A percentile compares a stretch with the other conserved stretches of the same genome.
phyloP scores from a whole-genome alignment of 2,888 invertebrate species.

The Liodrosophila aerea region DNA sequence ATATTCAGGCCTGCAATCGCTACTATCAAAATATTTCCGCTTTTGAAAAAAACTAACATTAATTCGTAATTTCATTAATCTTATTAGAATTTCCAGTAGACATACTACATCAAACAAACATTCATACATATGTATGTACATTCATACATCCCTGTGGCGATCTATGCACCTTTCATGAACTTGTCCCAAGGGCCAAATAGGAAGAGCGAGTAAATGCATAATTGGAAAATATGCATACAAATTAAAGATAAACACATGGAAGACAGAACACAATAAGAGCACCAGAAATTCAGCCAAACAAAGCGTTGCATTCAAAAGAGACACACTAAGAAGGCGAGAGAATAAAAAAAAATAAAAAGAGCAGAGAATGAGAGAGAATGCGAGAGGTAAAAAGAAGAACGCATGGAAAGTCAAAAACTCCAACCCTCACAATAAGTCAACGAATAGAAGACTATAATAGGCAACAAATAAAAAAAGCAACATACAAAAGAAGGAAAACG shows the following conservation, averaged over 20 bases:
- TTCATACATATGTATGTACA: background rate
- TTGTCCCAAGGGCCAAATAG: background rate
- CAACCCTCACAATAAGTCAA: slow-evolving; percentile 72
- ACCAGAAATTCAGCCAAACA: slow-evolving; percentile 66
- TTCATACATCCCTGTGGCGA: background rate
- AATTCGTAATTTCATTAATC: no score
- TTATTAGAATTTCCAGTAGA: no score
- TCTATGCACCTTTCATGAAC: background rate
- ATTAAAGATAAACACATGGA: slow-evolving; percentile 70
- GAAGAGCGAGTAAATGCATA: slow-evolving; percentile 42
- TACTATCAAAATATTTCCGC: no score
- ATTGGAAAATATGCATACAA: slow-evolving; percentile 68
- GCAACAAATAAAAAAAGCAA: slow-evolving; percentile 46
- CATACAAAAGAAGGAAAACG: slow-evolving; percentile 50
- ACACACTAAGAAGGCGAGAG: slow-evolving; percentile 39
- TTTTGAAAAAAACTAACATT: no score
- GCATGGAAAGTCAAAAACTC: slow-evolving; percentile 68
- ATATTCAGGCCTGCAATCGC: no score
- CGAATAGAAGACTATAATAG: slow-evolving; percentile 69
- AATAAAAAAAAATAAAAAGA: slow-evolving; percentile 13
- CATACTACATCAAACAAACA: no score
- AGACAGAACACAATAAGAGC: slow-evolving; percentile 69
- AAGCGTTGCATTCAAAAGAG: slow-evolving; percentile 70
- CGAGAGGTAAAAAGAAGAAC: slow-evolving; percentile 59
- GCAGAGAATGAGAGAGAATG: slow-evolving; percentile 42